These are phyloP conservation scores for Podilymbus podiceps DNA, from an alignment of 2,113 vertebrate genomes.

Conservation along the genomic window DNA sequence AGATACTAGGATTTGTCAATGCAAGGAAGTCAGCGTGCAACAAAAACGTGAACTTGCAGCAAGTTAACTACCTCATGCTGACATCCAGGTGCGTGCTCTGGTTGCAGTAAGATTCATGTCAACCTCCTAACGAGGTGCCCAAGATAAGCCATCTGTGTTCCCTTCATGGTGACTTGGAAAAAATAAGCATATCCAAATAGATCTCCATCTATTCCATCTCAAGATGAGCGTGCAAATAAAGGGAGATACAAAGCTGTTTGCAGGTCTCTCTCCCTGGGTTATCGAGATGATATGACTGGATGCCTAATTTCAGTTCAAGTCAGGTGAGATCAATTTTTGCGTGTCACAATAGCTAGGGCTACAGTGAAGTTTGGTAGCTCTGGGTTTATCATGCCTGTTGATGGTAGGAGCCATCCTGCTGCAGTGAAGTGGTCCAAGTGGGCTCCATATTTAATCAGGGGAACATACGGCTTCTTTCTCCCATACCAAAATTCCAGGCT, in stretches of 20 bases:
- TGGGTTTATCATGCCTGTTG: not conserved
- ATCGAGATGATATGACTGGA: not conserved
- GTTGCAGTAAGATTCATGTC: not conserved
- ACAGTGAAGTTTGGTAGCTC: not conserved
- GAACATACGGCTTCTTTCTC: not conserved
- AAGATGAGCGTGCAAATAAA: not conserved
- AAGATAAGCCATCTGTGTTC: not conserved
- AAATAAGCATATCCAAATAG: not conserved
- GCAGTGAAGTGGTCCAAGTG: not conserved
- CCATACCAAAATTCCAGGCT: not conserved
- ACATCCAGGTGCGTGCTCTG: not conserved
- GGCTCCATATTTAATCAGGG: constrained; percentile 27
- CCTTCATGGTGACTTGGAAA: not conserved
- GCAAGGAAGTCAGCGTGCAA: not conserved
- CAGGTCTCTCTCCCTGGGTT: not conserved
- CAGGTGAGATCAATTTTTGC: not conserved
- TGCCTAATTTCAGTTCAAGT: not conserved
- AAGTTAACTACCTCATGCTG: not conserved
- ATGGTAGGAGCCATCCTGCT: not conserved
- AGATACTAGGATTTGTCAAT: not conserved
- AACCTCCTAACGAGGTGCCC: not conserved
- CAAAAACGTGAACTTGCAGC: not conserved
- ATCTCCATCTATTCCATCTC: not conserved
- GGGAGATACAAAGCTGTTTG: not conserved
- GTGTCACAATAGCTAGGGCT: not conserved